These are phyloP conservation scores for Lepeophtheirus salmonis DNA, from an alignment of 1,140 invertebrate species.

Conservation along the genomic window DNA sequence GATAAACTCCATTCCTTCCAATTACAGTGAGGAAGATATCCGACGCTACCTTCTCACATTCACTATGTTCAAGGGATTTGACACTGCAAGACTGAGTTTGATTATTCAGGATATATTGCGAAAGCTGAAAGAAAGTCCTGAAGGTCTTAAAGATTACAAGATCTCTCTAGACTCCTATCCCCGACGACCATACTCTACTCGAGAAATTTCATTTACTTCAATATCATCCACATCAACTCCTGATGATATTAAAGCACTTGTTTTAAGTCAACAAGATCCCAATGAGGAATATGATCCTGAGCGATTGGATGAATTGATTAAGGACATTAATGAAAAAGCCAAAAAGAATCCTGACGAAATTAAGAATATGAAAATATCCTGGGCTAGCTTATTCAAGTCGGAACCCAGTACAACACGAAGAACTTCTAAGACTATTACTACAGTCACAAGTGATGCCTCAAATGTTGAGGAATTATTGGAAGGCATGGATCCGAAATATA, in stretches of 20 bases:
- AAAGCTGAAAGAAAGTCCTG: neutral
- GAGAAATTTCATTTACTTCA: neutral
- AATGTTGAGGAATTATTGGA: neutral
- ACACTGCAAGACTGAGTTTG: neutral
- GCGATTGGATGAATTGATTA: neutral
- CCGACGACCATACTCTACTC: no score
- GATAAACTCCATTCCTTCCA: neutral
- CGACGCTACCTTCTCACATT: neutral
- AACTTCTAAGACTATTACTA: neutral
- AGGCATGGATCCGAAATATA: neutral
- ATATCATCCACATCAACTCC: neutral
- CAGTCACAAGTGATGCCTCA: neutral
- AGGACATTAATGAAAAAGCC: neutral
- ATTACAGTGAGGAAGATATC: neutral
- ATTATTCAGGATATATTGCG: neutral
- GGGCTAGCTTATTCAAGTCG: neutral
- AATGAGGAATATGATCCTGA: neutral
- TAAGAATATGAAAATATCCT: neutral
- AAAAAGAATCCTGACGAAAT: neutral
- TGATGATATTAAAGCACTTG: neutral
- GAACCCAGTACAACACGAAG: neutral
- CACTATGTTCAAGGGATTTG: neutral
- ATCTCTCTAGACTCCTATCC: neutral
- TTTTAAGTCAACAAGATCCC: neutral
- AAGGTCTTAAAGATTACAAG: neutral